Conservation (phyloP, 2,113 vertebrate genomes). For the Caloenas nicobarica region DNA sequence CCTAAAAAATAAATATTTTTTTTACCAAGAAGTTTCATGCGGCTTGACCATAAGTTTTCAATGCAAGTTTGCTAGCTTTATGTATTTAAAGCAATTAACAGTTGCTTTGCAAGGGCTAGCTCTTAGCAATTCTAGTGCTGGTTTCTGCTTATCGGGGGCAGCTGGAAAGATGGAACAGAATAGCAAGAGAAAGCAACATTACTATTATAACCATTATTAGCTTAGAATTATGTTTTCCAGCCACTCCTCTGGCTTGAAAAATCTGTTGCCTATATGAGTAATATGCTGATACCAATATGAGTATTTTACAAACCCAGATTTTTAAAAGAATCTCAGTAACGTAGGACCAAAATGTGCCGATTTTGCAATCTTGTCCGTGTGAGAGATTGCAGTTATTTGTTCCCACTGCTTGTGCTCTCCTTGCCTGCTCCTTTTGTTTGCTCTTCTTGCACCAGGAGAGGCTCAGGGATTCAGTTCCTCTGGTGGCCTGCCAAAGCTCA, state of each 20-base stretch:
- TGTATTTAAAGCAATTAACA: constrained; percentile 22
- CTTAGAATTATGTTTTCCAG: neutral
- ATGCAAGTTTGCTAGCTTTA: neutral
- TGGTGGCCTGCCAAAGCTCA: neutral
- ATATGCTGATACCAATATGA: neutral
- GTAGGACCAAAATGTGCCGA: neutral
- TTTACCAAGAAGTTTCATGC: neutral
- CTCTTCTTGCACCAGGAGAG: neutral
- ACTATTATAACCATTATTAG: neutral
- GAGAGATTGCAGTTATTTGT: neutral
- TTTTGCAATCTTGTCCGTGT: neutral
- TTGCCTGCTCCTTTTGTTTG: neutral
- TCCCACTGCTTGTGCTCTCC: neutral
- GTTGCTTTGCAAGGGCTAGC: neutral
- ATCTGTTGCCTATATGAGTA: neutral
- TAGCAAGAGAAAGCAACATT: neutral
- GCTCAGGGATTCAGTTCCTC: neutral
- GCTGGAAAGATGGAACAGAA: neutral
- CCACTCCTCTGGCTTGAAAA: neutral
- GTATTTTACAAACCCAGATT: neutral
- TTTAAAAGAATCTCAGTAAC: neutral
- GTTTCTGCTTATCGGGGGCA: neutral
- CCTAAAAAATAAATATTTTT: neutral
- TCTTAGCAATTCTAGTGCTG: neutral
- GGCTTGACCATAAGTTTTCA: neutral